Evolutionary conservation across 1,140 invertebrate species (phyloP).

Genomic region (Papilio helenus): DNA sequence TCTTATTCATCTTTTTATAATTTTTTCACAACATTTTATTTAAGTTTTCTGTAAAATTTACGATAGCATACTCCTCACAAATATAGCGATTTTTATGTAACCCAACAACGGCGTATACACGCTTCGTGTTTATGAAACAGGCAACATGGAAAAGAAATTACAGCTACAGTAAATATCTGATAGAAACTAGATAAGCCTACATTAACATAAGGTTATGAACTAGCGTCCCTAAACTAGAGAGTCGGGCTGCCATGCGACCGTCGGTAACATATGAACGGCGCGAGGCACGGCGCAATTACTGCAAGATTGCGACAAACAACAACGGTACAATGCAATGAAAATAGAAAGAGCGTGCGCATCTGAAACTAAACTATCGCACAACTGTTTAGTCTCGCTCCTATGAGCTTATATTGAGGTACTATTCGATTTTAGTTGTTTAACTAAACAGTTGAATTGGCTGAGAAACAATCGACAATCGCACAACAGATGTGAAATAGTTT

Average conservation of each 20-base stretch:
- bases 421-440: too few species aligned
- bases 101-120: slow-evolving; percentile 66
- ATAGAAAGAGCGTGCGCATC: background rate
- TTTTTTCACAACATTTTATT: slow-evolving; percentile 82
- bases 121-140: slow-evolving; percentile 67
- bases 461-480: too few species aligned
- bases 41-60: slow-evolving; percentile 83
- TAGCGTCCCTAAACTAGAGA: slow-evolving; percentile 75
- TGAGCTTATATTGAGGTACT: too few species aligned
- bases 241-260: slow-evolving; percentile 63
- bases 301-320: background rate
- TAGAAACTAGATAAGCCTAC: slow-evolving; percentile 77
- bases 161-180: slow-evolving; percentile 74
- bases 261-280: slow-evolving; percentile 76
- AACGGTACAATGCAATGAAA: background rate
- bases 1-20: slow-evolving; percentile 66
- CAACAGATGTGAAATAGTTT: too few species aligned
- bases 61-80: slow-evolving; percentile 83
- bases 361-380: too few species aligned
- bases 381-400: too few species aligned
- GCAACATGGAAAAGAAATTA: slow-evolving; percentile 76
- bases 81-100: slow-evolving; percentile 76
- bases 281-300: slow-evolving; percentile 50
- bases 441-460: too few species aligned
- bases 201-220: slow-evolving; percentile 66